These are phyloP conservation scores for Herpailurus yagouaroundi DNA, from an alignment of 2,113 vertebrate species.

Conservation along the genomic window DNA sequence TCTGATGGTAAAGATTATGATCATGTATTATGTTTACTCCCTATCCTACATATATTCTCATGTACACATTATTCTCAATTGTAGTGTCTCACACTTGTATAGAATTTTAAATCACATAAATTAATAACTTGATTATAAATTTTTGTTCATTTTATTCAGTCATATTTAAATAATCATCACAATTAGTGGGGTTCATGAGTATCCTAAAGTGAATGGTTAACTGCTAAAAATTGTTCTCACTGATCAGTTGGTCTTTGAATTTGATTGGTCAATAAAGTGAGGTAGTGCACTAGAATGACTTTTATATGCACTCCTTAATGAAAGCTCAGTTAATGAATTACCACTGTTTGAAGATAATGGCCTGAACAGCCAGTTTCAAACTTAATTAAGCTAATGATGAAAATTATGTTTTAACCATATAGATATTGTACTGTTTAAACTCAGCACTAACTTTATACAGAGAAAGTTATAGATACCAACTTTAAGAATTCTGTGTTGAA, in stretches of 20 bases:
- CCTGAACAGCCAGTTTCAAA: constrained; percentile 59
- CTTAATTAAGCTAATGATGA: constrained; percentile 53
- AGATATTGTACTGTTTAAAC: constrained; percentile 47
- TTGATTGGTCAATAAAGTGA: constrained; percentile 85
- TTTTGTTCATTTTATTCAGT: constrained; percentile 58
- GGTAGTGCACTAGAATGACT: constrained; percentile 71
- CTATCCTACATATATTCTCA: neutral
- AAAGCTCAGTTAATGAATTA: constrained; percentile 76
- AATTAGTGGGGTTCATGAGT: constrained; percentile 30
- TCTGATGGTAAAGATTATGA: neutral
- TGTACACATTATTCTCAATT: neutral
- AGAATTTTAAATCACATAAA: neutral
- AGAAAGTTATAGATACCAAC: neutral
- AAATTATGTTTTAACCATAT: constrained; percentile 26
- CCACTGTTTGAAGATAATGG: constrained; percentile 68
- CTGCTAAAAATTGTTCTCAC: constrained; percentile 66
- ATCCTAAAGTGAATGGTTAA: constrained; percentile 57
- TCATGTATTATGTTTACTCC: neutral
- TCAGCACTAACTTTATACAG: neutral
- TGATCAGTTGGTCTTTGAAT: constrained; percentile 47
- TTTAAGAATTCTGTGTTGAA: constrained; percentile 39
- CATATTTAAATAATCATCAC: constrained; percentile 60
- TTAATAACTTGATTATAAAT: neutral
- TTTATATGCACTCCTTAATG: constrained; percentile 73
- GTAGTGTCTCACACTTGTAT: neutral